Evolutionary conservation across 2,888 invertebrate species (phyloP), one percentile per base, ranked within the genome.

Genomic region (Hymenopus coronatus): DNA sequence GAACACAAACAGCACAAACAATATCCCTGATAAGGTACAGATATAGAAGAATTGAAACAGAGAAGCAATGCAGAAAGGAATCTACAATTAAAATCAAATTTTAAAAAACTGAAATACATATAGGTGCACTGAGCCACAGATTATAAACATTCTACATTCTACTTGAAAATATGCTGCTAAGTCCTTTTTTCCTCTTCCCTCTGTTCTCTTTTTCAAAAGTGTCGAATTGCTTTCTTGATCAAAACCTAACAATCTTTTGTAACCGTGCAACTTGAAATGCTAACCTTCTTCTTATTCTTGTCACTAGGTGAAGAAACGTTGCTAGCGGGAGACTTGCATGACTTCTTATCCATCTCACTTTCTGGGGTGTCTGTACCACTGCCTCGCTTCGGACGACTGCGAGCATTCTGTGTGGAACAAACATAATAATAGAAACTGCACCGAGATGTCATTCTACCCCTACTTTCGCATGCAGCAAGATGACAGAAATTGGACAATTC

Each of bases 301-400:
- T 94, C 94, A 90, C 92, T 92, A n/a, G 93, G 93, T 4, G 94
- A 91, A 70, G 92, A 92, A 40, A 92, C 92, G 87, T 89, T 90
- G 83, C 89, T 90, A 90, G 92, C 92, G 87, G 92, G 93, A 89
- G 92, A 93, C 91, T 92, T 93, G 91, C 92, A 91, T 85, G 91
- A 92, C 90, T 92, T 92, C 90, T 92, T 92, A 85, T 92, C 92
- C 88, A 91, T 90, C 88, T 92, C 92, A 90, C 92, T 92, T 91
- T 93, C 93, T 54, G 93, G 93, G 82, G 93, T 93, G 88, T 92
- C 92, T 86, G 93, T 92, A 86, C 93, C 93, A 91, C 94, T 93
- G 91, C 95, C 95, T 91, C 96, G 94, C 93, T 96, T 95, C 84
- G 95, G 95, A 92, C 95, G 93, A 81, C 93, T 92, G 84, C 93